Conservation (phyloP, 2,797 vertebrate genomes). For the Neomorphus geoffroyi region DNA sequence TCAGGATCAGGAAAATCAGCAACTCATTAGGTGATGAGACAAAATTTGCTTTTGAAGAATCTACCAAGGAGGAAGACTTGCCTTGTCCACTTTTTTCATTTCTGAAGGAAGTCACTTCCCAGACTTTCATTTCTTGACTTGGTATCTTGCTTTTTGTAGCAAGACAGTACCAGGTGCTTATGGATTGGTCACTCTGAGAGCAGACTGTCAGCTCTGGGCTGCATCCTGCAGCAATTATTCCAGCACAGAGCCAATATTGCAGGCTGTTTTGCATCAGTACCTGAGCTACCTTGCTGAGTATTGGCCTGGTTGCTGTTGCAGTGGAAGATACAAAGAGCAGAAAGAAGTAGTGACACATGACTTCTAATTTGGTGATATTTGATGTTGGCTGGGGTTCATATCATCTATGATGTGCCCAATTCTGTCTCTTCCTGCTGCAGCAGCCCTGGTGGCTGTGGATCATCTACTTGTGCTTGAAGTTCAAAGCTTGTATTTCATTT, state of each 20-base stretch:
- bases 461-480: too few relatives aligned
- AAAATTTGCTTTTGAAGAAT: background rate
- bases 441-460: background rate
- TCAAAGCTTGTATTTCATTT: background rate
- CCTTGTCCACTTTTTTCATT: rapidly evolving
- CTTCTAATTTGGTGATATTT: background rate
- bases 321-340: background rate
- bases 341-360: background rate
- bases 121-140: background rate
- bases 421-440: too few relatives aligned
- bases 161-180: too few relatives aligned
- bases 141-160: background rate
- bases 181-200: rapidly evolving
- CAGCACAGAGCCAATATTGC: background rate
- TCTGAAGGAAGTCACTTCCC: background rate
- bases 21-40: rapidly evolving
- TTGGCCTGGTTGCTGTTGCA: background rate
- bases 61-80: background rate
- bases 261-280: background rate
- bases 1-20: background rate
- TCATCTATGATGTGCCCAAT: rapidly evolving
- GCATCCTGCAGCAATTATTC: background rate
- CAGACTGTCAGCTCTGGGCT: rapidly evolving
- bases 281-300: background rate
- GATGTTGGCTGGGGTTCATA: too few relatives aligned